Percentiles rank a stretch among this genome's conserved stretches.
Conservation (phyloP, 2,888 invertebrate genomes). For the Leptogaster cylindrica region DNA sequence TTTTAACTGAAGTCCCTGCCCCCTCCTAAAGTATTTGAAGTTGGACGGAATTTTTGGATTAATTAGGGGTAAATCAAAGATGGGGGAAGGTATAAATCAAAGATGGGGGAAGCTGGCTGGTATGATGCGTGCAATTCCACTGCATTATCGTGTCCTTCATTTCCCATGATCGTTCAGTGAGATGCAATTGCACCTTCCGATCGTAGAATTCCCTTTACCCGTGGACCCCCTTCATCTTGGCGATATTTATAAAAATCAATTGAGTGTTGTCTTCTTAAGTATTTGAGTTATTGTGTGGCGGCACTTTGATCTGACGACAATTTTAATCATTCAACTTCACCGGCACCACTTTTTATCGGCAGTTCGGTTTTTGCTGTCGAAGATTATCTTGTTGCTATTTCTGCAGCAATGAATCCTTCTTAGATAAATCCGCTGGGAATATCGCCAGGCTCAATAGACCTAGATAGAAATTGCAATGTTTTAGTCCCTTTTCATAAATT, state of each 20-base stretch:
- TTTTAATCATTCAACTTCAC: conserved; percentile 41
- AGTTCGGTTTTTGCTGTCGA: conserved; percentile 25
- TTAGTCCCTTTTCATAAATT: too few species aligned
- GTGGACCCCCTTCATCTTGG: conserved; percentile 4
- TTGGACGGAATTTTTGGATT: conserved; percentile 31
- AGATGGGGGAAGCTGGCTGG: neutral
- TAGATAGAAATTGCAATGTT: too few species aligned
- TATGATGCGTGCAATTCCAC: neutral
- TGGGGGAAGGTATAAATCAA: neutral
- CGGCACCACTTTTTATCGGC: conserved; percentile 41
- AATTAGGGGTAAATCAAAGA: conserved; percentile 26
- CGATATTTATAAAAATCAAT: conserved; percentile 40
- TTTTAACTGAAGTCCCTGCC: conserved; percentile 27
- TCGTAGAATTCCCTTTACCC: neutral
- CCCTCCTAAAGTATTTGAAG: too few species aligned
- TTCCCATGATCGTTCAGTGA: conserved; percentile 22
- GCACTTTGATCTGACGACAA: conserved; percentile 43
- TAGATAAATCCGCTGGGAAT: too few species aligned
- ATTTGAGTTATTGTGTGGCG: conserved; percentile 42
- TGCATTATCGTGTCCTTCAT: conserved; percentile 13
- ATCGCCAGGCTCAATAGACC: too few species aligned
- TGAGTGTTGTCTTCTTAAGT: conserved; percentile 41
- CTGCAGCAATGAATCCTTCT: too few species aligned
- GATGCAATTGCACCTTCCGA: conserved; percentile 3
- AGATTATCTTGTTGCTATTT: conserved; percentile 32